A percentile compares a stretch with the other conserved stretches of the same genome.
Conservation (phyloP, 2,113 vertebrate species). For the Kryptolebias marmoratus region DNA sequence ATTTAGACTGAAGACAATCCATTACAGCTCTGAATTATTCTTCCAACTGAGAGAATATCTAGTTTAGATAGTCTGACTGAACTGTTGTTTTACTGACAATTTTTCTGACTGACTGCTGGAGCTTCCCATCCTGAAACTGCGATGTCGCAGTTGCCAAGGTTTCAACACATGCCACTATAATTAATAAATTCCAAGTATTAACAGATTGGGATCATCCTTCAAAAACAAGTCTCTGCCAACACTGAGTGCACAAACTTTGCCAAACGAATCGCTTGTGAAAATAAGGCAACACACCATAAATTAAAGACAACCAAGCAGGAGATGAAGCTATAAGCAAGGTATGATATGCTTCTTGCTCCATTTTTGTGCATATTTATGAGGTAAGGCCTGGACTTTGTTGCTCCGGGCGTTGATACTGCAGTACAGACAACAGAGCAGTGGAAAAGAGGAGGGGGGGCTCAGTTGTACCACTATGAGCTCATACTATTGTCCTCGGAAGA, state of each 20-base stretch:
- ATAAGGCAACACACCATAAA: conserved; percentile 11
- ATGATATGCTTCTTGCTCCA: conserved; percentile 23
- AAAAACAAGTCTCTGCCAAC: conserved; percentile 15
- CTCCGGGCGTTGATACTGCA: conserved; percentile 73
- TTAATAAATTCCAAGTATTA: too few relatives aligned
- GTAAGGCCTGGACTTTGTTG: conserved; percentile 63
- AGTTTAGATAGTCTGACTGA: neutral
- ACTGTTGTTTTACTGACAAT: too few relatives aligned
- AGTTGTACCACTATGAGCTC: conserved; percentile 76
- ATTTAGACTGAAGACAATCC: neutral
- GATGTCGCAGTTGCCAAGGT: too few relatives aligned
- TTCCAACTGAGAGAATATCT: too few relatives aligned
- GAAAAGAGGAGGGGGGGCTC: conserved; percentile 34
- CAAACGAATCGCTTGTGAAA: conserved; percentile 30
- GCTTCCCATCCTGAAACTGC: too few relatives aligned
- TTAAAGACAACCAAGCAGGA: conserved; percentile 13
- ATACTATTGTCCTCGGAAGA: conserved; percentile 72
- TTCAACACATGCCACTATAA: too few relatives aligned
- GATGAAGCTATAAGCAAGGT: conserved; percentile 15
- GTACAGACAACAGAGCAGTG: conserved; percentile 46
- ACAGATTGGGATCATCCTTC: neutral
- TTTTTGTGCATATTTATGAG: conserved; percentile 53
- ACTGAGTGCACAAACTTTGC: conserved; percentile 14
- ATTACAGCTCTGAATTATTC: too few relatives aligned
- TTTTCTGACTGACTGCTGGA: too few relatives aligned